Percentiles rank a stretch among this genome's conserved stretches.
Evolutionary conservation across 1,140 invertebrate species (phyloP).

Genomic region (Leptonema lineaticorne): DNA sequence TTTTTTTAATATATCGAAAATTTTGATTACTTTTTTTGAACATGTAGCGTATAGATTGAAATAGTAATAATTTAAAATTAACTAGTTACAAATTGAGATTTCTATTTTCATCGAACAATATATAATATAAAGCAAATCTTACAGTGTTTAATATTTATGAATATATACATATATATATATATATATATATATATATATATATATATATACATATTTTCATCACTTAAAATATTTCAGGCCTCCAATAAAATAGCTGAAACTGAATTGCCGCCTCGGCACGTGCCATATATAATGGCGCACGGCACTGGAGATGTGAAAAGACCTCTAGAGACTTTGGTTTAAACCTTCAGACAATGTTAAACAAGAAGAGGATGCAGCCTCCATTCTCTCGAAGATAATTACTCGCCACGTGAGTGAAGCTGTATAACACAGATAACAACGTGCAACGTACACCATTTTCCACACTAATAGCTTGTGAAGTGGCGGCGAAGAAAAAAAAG

Average conservation of each 20-base stretch:
- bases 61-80: too few species aligned
- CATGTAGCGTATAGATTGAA: too few species aligned
- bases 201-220: not conserved
- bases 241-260: not conserved
- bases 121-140: not conserved
- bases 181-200: not conserved
- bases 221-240: too few species aligned
- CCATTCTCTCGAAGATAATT: slow-evolving; percentile 15
- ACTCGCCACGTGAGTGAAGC: not conserved
- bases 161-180: not conserved
- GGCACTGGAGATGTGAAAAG: not conserved
- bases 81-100: too few species aligned
- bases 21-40: too few species aligned
- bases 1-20: too few species aligned
- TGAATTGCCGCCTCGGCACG: too few species aligned
- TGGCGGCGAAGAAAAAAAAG: not conserved
- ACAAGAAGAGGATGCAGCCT: slow-evolving; percentile 1
- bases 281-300: too few species aligned
- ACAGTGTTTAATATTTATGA: not conserved
- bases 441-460: not conserved
- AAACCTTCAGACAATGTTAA: slow-evolving; percentile 17
- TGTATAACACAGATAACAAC: slow-evolving; percentile 1
- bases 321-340: slow-evolving; percentile 14
- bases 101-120: too few species aligned
- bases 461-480: not conserved